Evolutionary conservation across 2,888 invertebrate species (phyloP).

Genomic region (Apoda limacodes): DNA sequence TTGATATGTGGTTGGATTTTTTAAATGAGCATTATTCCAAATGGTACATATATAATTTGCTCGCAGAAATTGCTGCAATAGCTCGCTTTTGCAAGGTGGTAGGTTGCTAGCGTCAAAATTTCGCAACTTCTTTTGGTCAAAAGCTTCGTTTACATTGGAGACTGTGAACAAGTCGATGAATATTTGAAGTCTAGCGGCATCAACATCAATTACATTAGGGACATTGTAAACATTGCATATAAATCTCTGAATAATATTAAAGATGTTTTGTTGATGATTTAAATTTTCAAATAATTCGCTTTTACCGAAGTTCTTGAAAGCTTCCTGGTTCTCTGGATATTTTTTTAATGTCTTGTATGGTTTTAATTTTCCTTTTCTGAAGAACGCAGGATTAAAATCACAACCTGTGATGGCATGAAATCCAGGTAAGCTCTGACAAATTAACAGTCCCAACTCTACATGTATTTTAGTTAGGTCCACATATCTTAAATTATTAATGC

Average conservation of each 20-base stretch:
- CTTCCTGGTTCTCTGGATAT: too few species aligned
- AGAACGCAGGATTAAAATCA: constrained; percentile 26
- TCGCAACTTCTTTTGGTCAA: too few species aligned
- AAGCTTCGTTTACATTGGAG: too few species aligned
- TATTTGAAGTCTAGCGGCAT: constrained; percentile 1
- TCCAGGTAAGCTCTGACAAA: too few species aligned
- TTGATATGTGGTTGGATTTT: too few species aligned
- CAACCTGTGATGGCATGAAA: constrained; percentile 28
- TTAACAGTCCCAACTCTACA: constrained; percentile 4
- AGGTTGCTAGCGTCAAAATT: constrained; percentile 24
- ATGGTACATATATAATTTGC: constrained; percentile 25
- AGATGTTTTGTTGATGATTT: constrained; percentile 4
- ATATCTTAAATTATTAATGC: constrained; percentile 6
- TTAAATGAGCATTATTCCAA: constrained; percentile 25
- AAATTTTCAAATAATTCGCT: too few species aligned
- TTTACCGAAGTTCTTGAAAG: too few species aligned
- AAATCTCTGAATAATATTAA: constrained; percentile 1
- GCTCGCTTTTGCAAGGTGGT: constrained; percentile 24
- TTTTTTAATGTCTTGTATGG: too few species aligned
- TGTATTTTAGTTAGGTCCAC: constrained; percentile 5
- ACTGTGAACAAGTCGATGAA: too few species aligned
- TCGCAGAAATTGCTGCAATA: constrained; percentile 24
- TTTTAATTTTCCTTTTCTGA: constrained; percentile 23
- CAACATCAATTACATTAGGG: neutral
- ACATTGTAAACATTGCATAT: constrained; percentile 3